Evolutionary conservation across 64 coral and sea anemone species (phyloP), one percentile per base, ranked within the genome.

Genomic region (Trachythela sp.): DNA sequence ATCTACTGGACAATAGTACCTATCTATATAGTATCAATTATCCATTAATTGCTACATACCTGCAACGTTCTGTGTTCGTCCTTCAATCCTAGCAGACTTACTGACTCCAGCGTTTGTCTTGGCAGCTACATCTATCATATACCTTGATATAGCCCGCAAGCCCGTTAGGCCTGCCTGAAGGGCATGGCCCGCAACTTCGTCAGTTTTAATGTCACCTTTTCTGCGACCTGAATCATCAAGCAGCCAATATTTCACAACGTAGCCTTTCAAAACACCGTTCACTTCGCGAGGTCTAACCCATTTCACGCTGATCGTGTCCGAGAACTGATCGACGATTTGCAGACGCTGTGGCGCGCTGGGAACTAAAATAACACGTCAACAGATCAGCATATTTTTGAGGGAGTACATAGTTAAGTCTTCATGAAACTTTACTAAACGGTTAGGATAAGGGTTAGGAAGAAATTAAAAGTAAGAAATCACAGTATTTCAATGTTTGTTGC

Each of bases 271-370:
- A 18, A 80, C 33, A 20, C 75, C 75, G 75, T 80, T 80, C 37
- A 80, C 75, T 22, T 80, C 75, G 30, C 75, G 75, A 37, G 75
- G 75, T 80, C 75, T 20, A 17, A 80, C 37, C 75, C 75, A 80
- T 15, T 35, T 37, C 30, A 80, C 75, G 33, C 75, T 80, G 37
- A 80, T 80, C 26, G 75, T 80, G 75, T 80, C 75, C 30, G 75
- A 80, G 32, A 37, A 80, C 31, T 35, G 31, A 15, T 80, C 75
- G 27, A 80, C 75, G 33, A 80, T 80, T 30, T 35, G 37, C 4
- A 80, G 75, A 80, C 75, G 33, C 31, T 37, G 31, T 9, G 75
- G 75, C 0, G 75, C 75, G 35, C 75, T 80, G 75, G 75, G 75
- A 80, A 80, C 75, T 80, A 80, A 39, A 80, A 68, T 31, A n/a